Evolutionary conservation across 2,113 vertebrate species (phyloP).

Genomic region (Podocnemis expansa): DNA sequence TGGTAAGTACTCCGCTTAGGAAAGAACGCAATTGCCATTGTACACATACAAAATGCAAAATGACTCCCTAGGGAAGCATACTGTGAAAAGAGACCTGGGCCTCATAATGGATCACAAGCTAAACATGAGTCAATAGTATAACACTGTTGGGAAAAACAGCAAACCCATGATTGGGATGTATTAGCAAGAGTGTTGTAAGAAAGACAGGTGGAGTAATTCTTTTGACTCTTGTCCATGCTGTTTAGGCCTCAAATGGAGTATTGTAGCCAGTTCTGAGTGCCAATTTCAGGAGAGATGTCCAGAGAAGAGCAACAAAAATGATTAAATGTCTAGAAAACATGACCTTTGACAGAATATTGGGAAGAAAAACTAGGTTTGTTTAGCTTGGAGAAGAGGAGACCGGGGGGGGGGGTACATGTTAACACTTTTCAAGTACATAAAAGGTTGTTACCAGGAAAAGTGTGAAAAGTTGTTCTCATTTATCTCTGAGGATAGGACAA

Average conservation of each 20-base stretch:
- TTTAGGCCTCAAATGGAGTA: not conserved
- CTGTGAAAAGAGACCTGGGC: not conserved
- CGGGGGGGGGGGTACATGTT: not conserved
- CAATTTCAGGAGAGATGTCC: not conserved
- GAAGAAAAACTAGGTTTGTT: not conserved
- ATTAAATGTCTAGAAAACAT: not conserved
- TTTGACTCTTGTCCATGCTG: not conserved
- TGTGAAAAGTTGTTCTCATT: not conserved
- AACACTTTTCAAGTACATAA: not conserved
- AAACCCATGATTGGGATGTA: not conserved
- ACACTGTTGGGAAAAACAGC: not conserved
- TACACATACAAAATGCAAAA: not conserved
- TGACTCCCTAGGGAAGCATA: not conserved
- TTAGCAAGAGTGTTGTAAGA: not conserved
- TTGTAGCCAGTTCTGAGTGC: not conserved
- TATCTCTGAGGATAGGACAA: not conserved
- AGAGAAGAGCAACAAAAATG: not conserved
- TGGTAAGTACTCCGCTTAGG: not conserved
- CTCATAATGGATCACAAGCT: not conserved
- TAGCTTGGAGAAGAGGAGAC: not conserved
- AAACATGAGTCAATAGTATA: not conserved
- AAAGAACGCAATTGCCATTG: not conserved
- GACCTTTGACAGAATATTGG: not conserved
- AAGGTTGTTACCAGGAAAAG: not conserved
- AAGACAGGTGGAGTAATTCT: not conserved